Evolutionary conservation across 2,113 vertebrate species (phyloP).

Genomic region (Aleadryas rufinucha): DNA sequence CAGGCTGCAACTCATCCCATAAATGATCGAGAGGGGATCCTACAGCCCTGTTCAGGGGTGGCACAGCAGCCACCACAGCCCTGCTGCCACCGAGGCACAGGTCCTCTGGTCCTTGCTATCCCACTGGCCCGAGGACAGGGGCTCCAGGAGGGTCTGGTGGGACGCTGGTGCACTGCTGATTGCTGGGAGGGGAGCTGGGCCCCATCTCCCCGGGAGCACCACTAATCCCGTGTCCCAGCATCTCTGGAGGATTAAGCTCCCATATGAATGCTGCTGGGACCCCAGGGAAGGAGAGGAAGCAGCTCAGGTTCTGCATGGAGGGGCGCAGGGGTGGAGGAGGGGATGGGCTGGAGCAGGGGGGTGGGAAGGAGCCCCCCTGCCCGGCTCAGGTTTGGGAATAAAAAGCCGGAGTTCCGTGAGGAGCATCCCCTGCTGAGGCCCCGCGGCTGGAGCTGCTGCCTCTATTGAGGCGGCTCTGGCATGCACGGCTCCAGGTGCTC

Average conservation of each 20-base stretch:
- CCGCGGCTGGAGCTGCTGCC: neutral
- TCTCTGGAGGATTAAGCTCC: constrained; percentile 38
- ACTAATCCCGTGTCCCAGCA: neutral
- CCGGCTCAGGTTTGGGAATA: constrained; percentile 28
- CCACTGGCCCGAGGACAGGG: neutral
- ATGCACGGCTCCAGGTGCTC: constrained; percentile 53
- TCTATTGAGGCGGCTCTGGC: constrained; percentile 2
- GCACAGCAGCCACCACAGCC: neutral
- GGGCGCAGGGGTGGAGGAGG: neutral
- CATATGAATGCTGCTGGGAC: constrained; percentile 31
- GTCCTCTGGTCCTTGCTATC: neutral
- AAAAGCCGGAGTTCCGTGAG: constrained; percentile 15
- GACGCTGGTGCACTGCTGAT: accelerated
- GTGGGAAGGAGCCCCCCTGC: neutral
- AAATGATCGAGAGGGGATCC: neutral
- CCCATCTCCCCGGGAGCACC: neutral
- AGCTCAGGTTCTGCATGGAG: neutral
- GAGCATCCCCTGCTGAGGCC: constrained; percentile 47
- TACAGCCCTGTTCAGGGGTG: accelerated
- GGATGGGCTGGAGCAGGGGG: neutral
- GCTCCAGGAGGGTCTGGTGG: neutral
- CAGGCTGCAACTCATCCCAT: neutral
- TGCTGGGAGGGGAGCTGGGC: neutral
- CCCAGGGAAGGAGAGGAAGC: neutral
- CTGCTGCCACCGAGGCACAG: neutral